Base-by-base conservation (phyloP, 2,797 vertebrate genomes). In the Choloepus didactylus region DNA sequence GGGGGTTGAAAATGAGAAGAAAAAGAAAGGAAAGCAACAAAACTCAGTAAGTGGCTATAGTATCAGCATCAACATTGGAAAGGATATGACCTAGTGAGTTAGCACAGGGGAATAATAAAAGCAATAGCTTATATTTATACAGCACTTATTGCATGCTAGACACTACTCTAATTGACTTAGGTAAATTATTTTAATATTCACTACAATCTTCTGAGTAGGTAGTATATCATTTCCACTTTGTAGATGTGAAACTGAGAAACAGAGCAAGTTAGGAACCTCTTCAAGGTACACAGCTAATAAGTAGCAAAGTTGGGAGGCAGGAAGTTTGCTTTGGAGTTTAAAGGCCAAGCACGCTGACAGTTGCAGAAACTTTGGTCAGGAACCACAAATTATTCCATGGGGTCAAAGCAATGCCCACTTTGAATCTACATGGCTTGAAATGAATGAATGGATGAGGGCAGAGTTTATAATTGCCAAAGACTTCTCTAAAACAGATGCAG, bases 261-360 rank as follows among this genome's bases (percentile, higher is more conserved):
- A 56, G 12, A 94, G 49, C 16, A 31, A 72, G 23, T 51, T 21
- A 0, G 19, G 69, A 60, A 72, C 12, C 49, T 87, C 31, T 21
- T 75, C 29, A 64, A 72, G 77, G 81, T 70, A 93, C 38, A 83
- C 38, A 87, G 87, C 56, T 90, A 77, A 15, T 60, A 54, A 85
- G 81, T 6, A 85, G 59, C 69, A 54, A 92, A 86, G 9, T 41
- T 59, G 23, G 29, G 41, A 91, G 54, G 79, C 7, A 83, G 79
- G 86, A 88, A 87, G 41, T 92, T 72, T 89, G 90, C 69, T 94
- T 70, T 91, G 75, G 75, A 90, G 77, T 87, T 93, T 83, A 93
- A 96, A 93, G 91, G 85, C 76, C 64, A 80, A 16, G 15, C 51
- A 75, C 5, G 60, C 27, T 92, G 92, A 91, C 73, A 38, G 38